A percentile compares a stretch with the other conserved stretches of the same genome.
These are phyloP conservation scores for Littorina saxatilis DNA, from an alignment of 1,140 invertebrate species.

Conservation along the genomic window DNA sequence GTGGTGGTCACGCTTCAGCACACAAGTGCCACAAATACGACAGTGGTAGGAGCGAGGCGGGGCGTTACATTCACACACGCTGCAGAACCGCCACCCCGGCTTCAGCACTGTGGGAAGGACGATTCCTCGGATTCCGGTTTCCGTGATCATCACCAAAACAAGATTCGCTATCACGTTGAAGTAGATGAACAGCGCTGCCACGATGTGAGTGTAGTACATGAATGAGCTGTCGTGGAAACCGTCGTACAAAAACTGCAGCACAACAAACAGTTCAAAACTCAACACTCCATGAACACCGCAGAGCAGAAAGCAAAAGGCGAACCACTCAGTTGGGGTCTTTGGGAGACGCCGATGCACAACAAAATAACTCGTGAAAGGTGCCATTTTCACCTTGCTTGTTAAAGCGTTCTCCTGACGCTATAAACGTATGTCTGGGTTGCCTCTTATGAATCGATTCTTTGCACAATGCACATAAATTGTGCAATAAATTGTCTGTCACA, in stretches of 20 bases:
- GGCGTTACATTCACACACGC: slow-evolving; percentile 61
- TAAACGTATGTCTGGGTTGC: too few relatives aligned
- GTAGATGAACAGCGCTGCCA: slow-evolving; percentile 53
- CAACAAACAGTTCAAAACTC: slow-evolving; percentile 51
- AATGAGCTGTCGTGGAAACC: not conserved
- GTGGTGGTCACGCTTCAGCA: slow-evolving; percentile 95
- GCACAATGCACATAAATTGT: too few relatives aligned
- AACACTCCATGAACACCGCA: slow-evolving; percentile 41
- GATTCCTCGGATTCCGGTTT: slow-evolving; percentile 51
- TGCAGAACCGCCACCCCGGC: slow-evolving; percentile 65
- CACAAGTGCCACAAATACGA: slow-evolving; percentile 85
- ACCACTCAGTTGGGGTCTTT: slow-evolving; percentile 44
- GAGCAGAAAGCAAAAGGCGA: slow-evolving; percentile 47
- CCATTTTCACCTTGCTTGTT: not conserved
- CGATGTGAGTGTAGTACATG: slow-evolving; percentile 49
- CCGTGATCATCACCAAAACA: slow-evolving; percentile 51
- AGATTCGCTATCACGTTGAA: slow-evolving; percentile 56
- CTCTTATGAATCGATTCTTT: too few relatives aligned
- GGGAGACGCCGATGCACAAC: slow-evolving; percentile 28
- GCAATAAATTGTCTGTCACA: not conserved
- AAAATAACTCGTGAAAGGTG: not conserved
- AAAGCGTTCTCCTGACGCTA: too few relatives aligned
- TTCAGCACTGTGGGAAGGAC: slow-evolving; percentile 56
- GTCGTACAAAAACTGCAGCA: slow-evolving; percentile 47
- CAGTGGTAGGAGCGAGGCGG: slow-evolving; percentile 79